These are phyloP conservation scores for Lagopus muta DNA, from an alignment of 2,113 vertebrate genomes.

Conservation along the genomic window DNA sequence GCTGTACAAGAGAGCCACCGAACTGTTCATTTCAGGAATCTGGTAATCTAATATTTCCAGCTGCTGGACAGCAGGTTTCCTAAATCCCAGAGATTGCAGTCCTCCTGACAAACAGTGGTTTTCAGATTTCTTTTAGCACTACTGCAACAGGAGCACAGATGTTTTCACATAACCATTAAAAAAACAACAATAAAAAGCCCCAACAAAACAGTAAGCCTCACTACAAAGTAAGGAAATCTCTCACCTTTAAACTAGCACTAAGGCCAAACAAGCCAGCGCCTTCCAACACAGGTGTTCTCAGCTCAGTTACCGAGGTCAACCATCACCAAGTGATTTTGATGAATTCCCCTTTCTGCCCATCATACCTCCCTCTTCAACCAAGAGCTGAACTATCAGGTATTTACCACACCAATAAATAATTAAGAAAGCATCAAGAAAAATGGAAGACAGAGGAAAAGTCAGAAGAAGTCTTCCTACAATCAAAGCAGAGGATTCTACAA, in stretches of 20 bases:
- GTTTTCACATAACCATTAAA: background rate
- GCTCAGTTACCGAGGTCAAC: background rate
- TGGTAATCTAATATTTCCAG: slow-evolving; percentile 28
- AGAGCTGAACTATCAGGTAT: background rate
- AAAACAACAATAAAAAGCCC: background rate
- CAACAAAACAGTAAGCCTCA: background rate
- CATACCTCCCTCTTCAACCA: background rate
- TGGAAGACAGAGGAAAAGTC: background rate
- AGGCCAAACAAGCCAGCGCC: background rate
- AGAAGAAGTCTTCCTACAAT: background rate
- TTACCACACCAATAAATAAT: background rate
- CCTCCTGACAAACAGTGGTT: slow-evolving; percentile 27
- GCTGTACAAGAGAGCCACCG: slow-evolving; percentile 30
- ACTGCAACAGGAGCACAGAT: background rate
- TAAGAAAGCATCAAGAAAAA: background rate
- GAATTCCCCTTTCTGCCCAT: background rate
- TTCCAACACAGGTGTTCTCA: background rate
- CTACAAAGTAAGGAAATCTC: background rate
- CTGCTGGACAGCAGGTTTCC: slow-evolving; percentile 22
- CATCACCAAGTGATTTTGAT: background rate
- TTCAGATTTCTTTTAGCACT: background rate
- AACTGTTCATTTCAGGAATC: slow-evolving; percentile 47
- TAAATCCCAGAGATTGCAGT: background rate
- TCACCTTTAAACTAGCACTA: background rate
- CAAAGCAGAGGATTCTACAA: background rate